Percentiles rank a stretch among this genome's conserved stretches.
phyloP scores from a whole-genome alignment of 2,888 invertebrate genomes.

The Villa cingulata region DNA sequence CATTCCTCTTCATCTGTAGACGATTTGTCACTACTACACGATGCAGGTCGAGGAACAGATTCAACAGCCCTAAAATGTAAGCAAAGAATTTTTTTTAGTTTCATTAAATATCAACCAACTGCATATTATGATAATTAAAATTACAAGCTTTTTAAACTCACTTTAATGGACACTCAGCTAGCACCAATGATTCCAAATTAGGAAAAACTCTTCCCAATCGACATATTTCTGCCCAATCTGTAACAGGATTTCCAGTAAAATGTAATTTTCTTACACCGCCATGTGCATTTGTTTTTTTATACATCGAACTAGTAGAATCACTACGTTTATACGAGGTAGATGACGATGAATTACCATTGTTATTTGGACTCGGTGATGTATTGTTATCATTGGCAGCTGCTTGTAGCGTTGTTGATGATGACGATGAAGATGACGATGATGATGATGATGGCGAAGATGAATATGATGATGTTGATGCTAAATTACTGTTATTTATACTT shows the following conservation, averaged over 20 bases:
- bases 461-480: too few species aligned
- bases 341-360: background rate
- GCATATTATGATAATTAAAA: too few species aligned
- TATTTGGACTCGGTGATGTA: background rate
- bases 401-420: background rate
- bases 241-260: constrained; percentile 78
- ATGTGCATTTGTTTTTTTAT: constrained; percentile 40
- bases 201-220: constrained; percentile 79
- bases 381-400: too few species aligned
- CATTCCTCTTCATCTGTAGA: constrained; percentile 42
- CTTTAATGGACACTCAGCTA: constrained; percentile 74
- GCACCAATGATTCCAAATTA: constrained; percentile 65
- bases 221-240: constrained; percentile 68
- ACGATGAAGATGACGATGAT: background rate
- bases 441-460: too few species aligned
- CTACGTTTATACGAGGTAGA: constrained; percentile 10
- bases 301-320: constrained; percentile 16
- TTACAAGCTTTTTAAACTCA: constrained; percentile 13
- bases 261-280: constrained; percentile 62
- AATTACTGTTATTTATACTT: background rate
- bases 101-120: too few species aligned
- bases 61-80: constrained; percentile 18
- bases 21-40: constrained; percentile 34
- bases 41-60: constrained; percentile 15
- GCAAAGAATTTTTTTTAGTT: background rate